Conservation (phyloP, 2,797 vertebrate genomes). For the Hypotaenidia okinawae region DNA sequence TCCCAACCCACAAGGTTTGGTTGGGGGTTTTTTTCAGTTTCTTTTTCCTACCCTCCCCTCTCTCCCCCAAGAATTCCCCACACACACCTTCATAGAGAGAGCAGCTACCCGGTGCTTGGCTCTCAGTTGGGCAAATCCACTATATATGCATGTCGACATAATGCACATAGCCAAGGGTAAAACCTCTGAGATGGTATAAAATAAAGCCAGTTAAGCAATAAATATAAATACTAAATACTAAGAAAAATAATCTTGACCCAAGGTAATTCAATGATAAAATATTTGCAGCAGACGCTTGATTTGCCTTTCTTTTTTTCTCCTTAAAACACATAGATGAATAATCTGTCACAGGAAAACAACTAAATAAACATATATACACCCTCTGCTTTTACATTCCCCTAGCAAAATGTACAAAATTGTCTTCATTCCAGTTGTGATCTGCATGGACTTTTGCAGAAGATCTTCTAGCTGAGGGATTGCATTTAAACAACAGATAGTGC, state of each 20-base stretch:
- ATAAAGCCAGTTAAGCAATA: not conserved
- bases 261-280: not conserved
- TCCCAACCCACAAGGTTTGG: too few relatives aligned
- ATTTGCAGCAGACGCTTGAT: not conserved
- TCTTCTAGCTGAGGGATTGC: not conserved
- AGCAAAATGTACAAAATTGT: not conserved
- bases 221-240: not conserved
- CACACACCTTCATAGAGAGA: too few relatives aligned
- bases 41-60: too few relatives aligned
- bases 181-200: not conserved
- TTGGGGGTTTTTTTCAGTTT: too few relatives aligned
- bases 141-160: not conserved
- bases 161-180: not conserved
- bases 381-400: not conserved
- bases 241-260: not conserved
- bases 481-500: conserved; percentile 12
- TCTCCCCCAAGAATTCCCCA: too few relatives aligned
- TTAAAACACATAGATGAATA: not conserved
- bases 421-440: not conserved
- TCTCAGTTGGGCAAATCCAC: too few relatives aligned
- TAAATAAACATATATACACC: not conserved
- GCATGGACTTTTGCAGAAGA: not conserved
- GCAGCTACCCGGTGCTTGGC: too few relatives aligned
- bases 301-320: accelerated
- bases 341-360: not conserved